Conservation (phyloP, 64 coral and sea anemone species). For the Stichodactyla mertensii region DNA sequence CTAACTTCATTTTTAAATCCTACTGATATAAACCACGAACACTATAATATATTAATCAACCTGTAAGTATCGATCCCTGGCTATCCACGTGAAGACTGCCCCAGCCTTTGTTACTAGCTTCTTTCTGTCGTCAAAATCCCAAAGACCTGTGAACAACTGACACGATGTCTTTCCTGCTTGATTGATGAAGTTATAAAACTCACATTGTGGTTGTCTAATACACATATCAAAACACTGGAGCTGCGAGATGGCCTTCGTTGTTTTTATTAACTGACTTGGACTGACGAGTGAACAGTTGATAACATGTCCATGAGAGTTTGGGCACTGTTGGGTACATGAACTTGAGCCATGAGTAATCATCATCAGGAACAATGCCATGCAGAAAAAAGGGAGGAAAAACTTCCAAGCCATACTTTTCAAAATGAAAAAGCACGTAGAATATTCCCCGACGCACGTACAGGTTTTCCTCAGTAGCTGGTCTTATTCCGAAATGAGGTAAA, state of each 20-base stretch:
- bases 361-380: neutral
- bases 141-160: neutral
- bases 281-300: neutral
- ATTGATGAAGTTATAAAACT: conserved; percentile 10
- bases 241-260: neutral
- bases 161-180: neutral
- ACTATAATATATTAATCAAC: neutral
- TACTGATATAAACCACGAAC: too few relatives aligned
- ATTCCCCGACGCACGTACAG: neutral
- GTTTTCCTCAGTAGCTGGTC: neutral
- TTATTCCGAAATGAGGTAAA: neutral
- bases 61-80: neutral
- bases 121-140: conserved; percentile 1
- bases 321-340: neutral
- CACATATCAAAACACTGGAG: conserved; percentile 29
- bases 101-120: neutral
- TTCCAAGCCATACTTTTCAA: neutral
- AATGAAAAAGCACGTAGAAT: neutral
- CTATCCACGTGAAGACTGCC: neutral
- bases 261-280: neutral
- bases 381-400: neutral
- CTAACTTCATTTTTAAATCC: too few relatives aligned
- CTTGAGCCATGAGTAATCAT: neutral
- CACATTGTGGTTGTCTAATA: neutral
- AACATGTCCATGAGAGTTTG: conserved; percentile 6